phyloP scores from a whole-genome alignment of 37 sponge, comb jelly and placozoan species.

The Amphimedon queenslandica region DNA sequence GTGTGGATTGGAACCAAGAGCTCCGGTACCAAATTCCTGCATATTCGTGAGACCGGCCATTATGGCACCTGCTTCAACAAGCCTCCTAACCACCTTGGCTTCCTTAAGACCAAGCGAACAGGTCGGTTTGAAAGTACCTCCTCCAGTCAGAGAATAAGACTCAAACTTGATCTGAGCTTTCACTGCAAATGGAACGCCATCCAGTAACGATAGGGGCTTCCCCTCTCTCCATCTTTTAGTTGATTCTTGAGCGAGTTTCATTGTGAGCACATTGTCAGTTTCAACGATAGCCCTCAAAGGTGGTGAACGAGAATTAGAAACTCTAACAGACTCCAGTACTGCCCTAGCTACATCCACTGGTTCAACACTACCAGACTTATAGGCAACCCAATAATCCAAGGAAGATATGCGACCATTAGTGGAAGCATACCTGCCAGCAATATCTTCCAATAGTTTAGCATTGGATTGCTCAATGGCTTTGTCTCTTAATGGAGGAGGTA shows the following conservation, averaged over 20 bases:
- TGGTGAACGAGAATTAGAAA: slow-evolving; percentile 5
- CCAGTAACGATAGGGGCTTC: slow-evolving; percentile 47
- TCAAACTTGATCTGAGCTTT: slow-evolving; percentile 52
- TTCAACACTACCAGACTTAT: neutral
- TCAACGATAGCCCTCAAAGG: slow-evolving; percentile 44
- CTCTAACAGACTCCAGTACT: slow-evolving; percentile 16
- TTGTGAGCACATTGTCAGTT: slow-evolving; percentile 18
- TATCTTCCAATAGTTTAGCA: neutral
- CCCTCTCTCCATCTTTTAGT: slow-evolving; percentile 50
- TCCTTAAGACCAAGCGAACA: slow-evolving; percentile 16
- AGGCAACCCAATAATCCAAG: slow-evolving; percentile 9
- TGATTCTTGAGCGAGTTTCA: slow-evolving; percentile 45
- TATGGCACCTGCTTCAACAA: slow-evolving; percentile 65
- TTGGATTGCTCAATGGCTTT: slow-evolving; percentile 2
- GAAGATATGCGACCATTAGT: neutral
- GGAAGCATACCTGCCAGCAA: neutral
- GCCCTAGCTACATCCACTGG: slow-evolving; percentile 25
- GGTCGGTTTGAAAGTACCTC: slow-evolving; percentile 11
- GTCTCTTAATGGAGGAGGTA: slow-evolving; percentile 18
- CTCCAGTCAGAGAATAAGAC: slow-evolving; percentile 11
- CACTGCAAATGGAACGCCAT: slow-evolving; percentile 63
- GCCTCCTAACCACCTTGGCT: slow-evolving; percentile 18
- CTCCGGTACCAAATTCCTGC: slow-evolving; percentile 71
- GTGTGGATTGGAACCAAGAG: slow-evolving; percentile 61
- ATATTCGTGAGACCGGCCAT: slow-evolving; percentile 75